Base-by-base conservation (phyloP, 2,113 vertebrate genomes). In the Psittacula cyanocephala region DNA sequence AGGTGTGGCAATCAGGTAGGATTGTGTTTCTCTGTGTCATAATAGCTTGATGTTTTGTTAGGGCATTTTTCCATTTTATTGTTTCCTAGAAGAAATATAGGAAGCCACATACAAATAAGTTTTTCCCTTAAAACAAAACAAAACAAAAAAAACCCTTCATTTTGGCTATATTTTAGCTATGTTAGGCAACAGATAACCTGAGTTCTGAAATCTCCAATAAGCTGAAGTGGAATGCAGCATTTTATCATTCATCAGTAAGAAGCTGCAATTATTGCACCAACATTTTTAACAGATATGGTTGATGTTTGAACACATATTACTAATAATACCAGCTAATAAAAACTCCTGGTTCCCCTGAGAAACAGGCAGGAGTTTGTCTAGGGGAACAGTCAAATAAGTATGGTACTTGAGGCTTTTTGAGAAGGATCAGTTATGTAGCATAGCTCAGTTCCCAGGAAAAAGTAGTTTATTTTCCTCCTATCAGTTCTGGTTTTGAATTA, bases 1-100 rank as follows among this genome's bases (percentile, higher is more conserved):
- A 94, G 82, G 68, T 90, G 76, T 77, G 76, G 80, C 53, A 96
- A 74, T 74, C 64, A 71, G 41, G 82, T 82, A 83, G 76, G 76
- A 92, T 86, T 92, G 55, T 77, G 33, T 78, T 92, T 81, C 57
- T 60, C 27, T 1, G 5, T 86, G 76, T 86, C 72, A 68, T 83
- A 71, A 13, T 83, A 81, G 18, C 64, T 65, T 80, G 37, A 52
- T 93, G 71, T 64, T 91, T 93, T 91, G 27, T 86, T 90, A 67
- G 90, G 35, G 29, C 60, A 63, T 86, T 92, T 93, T 87, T 82
- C 35, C 13, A 31, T 79, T 88, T 67, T 81, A 67, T 43, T 91
- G 46, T 81, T 91, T 89, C 50, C 55, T 89, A 87, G 67, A 89
- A 94, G 18, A 93, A 91, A 44, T 81, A 19, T 3, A 55, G 37